Conservation (phyloP, 2,888 invertebrate species). For the Melitaea athalia region DNA sequence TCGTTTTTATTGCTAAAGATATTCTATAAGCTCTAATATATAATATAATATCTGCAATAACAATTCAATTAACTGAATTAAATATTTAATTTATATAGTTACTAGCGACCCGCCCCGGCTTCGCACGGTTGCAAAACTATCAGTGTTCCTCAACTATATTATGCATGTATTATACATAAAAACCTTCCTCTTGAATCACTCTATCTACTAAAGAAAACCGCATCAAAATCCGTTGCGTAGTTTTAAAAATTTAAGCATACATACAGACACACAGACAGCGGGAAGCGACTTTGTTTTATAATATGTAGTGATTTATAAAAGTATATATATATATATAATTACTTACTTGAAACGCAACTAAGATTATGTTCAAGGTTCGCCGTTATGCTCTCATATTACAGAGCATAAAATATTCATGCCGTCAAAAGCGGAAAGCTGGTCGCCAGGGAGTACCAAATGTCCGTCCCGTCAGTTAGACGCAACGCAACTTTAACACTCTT, state of each 20-base stretch:
- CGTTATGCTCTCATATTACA: constrained; percentile 33
- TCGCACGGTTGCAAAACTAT: too few relatives aligned
- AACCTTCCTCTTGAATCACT: too few relatives aligned
- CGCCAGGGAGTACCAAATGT: constrained; percentile 46
- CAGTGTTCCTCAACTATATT: too few relatives aligned
- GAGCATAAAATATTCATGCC: constrained; percentile 53
- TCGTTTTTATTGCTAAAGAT: neutral
- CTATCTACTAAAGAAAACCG: too few relatives aligned
- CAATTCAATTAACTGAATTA: too few relatives aligned
- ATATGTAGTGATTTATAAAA: neutral
- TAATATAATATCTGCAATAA: neutral
- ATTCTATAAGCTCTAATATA: neutral
- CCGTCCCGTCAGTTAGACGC: constrained; percentile 57
- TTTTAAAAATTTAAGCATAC: too few relatives aligned
- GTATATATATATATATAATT: neutral
- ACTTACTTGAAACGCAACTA: neutral
- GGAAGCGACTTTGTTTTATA: too few relatives aligned
- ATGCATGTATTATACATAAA: too few relatives aligned
- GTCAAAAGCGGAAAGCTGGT: constrained; percentile 43
- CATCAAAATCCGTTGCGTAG: too few relatives aligned
- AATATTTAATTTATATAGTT: too few relatives aligned
- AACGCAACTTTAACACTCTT: constrained; percentile 72
- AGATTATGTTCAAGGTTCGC: constrained; percentile 6
- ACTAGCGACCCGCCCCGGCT: too few relatives aligned
- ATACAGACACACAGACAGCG: too few relatives aligned